Conservation (phyloP, 2,113 vertebrate species). For the Camelus dromedarius region DNA sequence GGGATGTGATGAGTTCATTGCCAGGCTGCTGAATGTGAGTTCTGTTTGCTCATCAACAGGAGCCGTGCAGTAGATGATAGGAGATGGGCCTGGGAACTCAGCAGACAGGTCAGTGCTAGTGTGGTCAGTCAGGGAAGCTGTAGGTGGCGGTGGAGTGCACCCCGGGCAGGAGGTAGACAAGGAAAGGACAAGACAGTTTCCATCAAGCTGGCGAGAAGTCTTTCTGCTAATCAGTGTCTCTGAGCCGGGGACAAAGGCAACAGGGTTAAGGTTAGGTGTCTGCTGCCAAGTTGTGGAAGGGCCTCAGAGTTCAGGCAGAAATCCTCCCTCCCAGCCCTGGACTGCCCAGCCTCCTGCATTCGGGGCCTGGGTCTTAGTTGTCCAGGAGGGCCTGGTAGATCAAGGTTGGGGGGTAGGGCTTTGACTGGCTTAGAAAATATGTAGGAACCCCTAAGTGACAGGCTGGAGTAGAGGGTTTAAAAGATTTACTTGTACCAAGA, state of each 20-base stretch:
- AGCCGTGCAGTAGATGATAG: background rate
- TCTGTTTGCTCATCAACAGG: background rate
- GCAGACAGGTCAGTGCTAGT: background rate
- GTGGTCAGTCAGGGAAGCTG: background rate
- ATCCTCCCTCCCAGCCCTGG: background rate
- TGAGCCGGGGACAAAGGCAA: background rate
- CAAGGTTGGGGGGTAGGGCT: background rate
- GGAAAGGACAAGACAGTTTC: background rate
- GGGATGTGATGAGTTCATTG: background rate
- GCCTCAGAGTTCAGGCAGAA: constrained; percentile 4
- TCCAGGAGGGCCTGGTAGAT: background rate
- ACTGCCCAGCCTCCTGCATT: background rate
- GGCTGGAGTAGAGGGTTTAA: background rate
- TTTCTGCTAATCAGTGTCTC: background rate
- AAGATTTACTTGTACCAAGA: background rate
- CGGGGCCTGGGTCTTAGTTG: background rate
- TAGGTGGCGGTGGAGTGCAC: background rate
- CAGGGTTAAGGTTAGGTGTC: background rate
- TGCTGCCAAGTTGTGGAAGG: background rate
- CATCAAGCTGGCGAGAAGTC: background rate
- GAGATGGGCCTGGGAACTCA: background rate
- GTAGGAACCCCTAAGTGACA: background rate
- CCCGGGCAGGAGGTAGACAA: background rate
- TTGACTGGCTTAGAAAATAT: background rate
- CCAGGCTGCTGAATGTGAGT: background rate